Percentiles rank a stretch among this genome's conserved stretches.
Evolutionary conservation across 2,797 vertebrate species (phyloP).

Genomic region (Apodemus agrarius): DNA sequence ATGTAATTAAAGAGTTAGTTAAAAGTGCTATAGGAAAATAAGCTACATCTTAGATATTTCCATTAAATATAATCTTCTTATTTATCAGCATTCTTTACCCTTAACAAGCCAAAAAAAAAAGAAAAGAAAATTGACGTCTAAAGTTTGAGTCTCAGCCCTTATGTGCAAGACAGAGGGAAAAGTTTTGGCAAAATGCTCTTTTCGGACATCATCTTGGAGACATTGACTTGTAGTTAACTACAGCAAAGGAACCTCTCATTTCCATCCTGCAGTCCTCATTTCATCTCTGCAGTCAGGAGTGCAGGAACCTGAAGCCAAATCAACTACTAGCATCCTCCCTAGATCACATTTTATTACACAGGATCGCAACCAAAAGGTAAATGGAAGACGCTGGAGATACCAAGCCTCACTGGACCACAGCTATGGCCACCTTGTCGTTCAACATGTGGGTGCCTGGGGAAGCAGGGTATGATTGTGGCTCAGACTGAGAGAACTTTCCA

Average conservation of each 20-base stretch:
- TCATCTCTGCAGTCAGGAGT: not conserved
- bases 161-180: not conserved
- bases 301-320: not conserved
- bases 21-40: not conserved
- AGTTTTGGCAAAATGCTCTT: not conserved
- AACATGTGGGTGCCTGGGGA: not conserved
- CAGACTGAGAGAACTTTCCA: not conserved
- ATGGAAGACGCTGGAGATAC: not conserved
- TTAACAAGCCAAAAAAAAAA: not conserved
- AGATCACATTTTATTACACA: not conserved
- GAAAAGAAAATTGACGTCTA: not conserved
- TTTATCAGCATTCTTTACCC: not conserved
- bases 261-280: not conserved
- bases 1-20: not conserved
- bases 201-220: not conserved
- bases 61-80: constrained; percentile 15
- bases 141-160: not conserved
- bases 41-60: not conserved
- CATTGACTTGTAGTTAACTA: not conserved
- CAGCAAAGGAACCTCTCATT: not conserved
- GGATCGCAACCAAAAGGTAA: not conserved
- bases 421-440: not conserved
- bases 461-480: not conserved
- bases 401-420: not conserved
- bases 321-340: not conserved